Conservation (phyloP, 2,888 invertebrate genomes). For the Orchesellides sinensis region DNA sequence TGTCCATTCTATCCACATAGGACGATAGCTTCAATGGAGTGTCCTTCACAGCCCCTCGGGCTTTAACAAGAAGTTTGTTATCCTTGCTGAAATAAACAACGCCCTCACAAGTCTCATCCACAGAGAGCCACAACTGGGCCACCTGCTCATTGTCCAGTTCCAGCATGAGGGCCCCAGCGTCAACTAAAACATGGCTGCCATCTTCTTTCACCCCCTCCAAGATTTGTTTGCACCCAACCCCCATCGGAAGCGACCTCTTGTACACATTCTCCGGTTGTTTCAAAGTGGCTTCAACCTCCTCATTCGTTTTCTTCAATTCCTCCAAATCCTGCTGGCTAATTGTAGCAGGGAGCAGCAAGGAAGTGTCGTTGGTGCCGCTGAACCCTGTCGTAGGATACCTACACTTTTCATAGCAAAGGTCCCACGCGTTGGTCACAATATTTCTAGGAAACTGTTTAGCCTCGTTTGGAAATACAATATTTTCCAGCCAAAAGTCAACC, state of each 20-base stretch:
- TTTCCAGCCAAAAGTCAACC: conserved; percentile 54
- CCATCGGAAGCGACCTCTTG: not conserved
- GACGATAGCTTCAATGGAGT: conserved; percentile 29
- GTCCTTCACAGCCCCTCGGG: not conserved
- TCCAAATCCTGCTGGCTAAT: conserved; percentile 52
- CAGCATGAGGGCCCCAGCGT: conserved; percentile 70
- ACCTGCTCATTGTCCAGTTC: conserved; percentile 66
- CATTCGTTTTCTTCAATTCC: conserved; percentile 42
- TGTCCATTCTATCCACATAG: conserved; percentile 12
- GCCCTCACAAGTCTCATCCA: conserved; percentile 25
- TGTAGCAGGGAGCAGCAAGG: conserved; percentile 45
- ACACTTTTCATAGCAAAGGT: conserved; percentile 41
- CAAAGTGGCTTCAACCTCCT: conserved; percentile 26
- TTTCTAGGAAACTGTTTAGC: conserved; percentile 61
- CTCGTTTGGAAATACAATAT: conserved; percentile 55
- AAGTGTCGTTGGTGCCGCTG: conserved; percentile 66
- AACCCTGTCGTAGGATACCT: conserved; percentile 45
- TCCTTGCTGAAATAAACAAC: conserved; percentile 32
- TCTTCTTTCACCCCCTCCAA: conserved; percentile 34
- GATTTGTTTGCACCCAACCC: conserved; percentile 25
- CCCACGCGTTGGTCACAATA: conserved; percentile 59
- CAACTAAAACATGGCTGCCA: conserved; percentile 57
- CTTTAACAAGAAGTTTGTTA: conserved; percentile 19
- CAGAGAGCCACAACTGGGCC: conserved; percentile 64
- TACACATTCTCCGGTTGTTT: conserved; percentile 32